Evolutionary conservation across 2,797 vertebrate genomes (phyloP).

Genomic region (Tarsius wallacei): DNA sequence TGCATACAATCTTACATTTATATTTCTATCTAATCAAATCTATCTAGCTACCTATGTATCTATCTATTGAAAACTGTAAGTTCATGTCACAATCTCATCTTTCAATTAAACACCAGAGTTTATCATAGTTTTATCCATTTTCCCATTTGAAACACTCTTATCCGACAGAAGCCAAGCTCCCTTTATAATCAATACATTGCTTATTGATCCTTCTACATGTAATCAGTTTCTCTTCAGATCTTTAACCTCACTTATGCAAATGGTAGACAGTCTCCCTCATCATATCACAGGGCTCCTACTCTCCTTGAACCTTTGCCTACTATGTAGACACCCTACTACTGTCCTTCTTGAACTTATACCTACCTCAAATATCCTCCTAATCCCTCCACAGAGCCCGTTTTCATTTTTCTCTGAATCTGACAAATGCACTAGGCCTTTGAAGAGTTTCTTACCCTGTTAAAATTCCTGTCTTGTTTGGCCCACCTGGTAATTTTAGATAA

Average conservation of each 20-base stretch:
- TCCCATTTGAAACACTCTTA: background rate
- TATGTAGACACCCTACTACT: accelerated
- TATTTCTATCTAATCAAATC: background rate
- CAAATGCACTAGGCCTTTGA: background rate
- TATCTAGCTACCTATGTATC: background rate
- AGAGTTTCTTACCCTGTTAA: background rate
- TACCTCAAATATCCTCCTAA: background rate
- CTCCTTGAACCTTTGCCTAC: too few relatives aligned
- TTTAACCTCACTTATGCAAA: background rate
- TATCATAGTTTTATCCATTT: background rate
- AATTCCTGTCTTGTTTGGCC: background rate
- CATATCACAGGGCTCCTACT: too few relatives aligned
- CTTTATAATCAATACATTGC: background rate
- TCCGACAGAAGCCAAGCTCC: background rate
- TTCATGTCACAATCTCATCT: background rate
- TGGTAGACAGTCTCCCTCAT: background rate
- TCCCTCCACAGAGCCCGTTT: background rate
- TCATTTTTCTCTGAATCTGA: background rate
- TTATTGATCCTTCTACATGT: background rate
- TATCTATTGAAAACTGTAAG: background rate
- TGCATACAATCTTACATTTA: background rate
- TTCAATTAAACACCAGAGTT: background rate
- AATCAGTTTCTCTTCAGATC: background rate
- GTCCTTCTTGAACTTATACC: accelerated
- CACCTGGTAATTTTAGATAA: conserved; percentile 38